Evolutionary conservation across 2,888 invertebrate genomes (phyloP).

Genomic region (Polymixis flavicincta): DNA sequence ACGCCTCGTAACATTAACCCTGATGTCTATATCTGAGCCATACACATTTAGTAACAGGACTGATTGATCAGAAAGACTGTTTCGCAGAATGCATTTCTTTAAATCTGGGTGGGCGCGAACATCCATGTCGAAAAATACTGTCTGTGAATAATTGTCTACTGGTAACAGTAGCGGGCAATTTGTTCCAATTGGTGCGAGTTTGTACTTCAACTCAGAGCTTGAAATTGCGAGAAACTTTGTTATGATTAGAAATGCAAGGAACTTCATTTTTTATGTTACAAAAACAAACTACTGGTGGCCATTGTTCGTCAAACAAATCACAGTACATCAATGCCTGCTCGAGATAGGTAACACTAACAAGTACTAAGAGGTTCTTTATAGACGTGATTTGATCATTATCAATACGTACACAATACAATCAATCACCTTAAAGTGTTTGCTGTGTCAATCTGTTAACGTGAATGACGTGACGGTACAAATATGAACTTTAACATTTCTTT

Average conservation of each 20-base stretch:
- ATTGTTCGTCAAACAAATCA: not conserved
- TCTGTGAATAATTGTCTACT: constrained; percentile 34
- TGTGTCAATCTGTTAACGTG: constrained; percentile 30
- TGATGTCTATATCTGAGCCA: constrained; percentile 13
- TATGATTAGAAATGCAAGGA: not conserved
- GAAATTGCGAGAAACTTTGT: constrained; percentile 21
- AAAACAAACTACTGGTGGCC: not conserved
- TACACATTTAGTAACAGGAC: constrained; percentile 28
- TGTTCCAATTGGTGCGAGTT: constrained; percentile 6
- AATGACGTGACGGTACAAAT: constrained; percentile 19
- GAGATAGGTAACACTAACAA: not conserved
- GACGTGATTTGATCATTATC: constrained; percentile 21
- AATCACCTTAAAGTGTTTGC: constrained; percentile 42
- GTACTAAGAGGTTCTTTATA: constrained; percentile 3
- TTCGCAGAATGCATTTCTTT: constrained; percentile 45
- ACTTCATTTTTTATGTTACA: constrained; percentile 36
- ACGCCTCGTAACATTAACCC: constrained; percentile 5
- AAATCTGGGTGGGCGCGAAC: constrained; percentile 26
- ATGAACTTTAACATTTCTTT: constrained; percentile 20
- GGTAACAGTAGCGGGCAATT: constrained; percentile 35
- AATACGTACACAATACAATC: constrained; percentile 3
- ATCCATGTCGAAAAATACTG: constrained; percentile 43
- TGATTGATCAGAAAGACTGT: constrained; percentile 21
- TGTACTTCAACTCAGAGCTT: not conserved
- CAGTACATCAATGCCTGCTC: constrained; percentile 5